Evolutionary conservation across 2,888 invertebrate genomes (phyloP), one percentile per base, ranked within the genome.

Genomic region (Diaprepes abbreviatus): DNA sequence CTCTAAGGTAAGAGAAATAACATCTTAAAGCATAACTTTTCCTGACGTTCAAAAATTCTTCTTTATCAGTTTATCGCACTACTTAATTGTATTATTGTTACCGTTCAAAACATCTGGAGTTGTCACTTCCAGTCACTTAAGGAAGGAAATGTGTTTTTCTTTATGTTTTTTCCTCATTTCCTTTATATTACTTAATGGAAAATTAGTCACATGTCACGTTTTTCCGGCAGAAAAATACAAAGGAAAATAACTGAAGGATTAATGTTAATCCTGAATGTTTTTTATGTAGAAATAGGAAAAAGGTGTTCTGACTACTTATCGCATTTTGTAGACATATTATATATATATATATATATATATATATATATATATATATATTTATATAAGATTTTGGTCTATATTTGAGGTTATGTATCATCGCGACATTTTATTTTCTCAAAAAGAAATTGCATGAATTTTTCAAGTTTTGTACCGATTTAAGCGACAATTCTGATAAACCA

Each of bases 191-290:
- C 48, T 12, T 50, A 50, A 50, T 50, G 48, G 28, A 50, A 50
- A 28, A 50, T 50, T 50, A 50, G 48, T 50, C 48, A 50, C 45
- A 24, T 45, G 45, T 45, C 45, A 45, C 48, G 48, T 50, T 50
- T 24, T 50, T 50, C 31, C 48, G 14, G 28, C 7, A 28, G 28
- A 28, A 28, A 43, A 28, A 50, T 28, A 28, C 9, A 28, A 28
- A 50, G 9, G 40, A 10, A 50, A 24, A 38, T 38, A 38, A 50
- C 14, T 28, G 9, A 9, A 50, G 16, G 48, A 43, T 43, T 43
- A 43, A 43, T 43, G 43, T 19, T 43, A 21, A n/a, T n/a, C 43
- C 5, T 43, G 40, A 10, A 36, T 2, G 10, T 36, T 36, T 36
- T 38, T 35, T 35, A 35, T 9, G 10, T n/a, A n/a, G n/a, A n/a